These are phyloP conservation scores for Parnassius glacialis DNA, from an alignment of 2,888 invertebrate species.

Conservation along the genomic window DNA sequence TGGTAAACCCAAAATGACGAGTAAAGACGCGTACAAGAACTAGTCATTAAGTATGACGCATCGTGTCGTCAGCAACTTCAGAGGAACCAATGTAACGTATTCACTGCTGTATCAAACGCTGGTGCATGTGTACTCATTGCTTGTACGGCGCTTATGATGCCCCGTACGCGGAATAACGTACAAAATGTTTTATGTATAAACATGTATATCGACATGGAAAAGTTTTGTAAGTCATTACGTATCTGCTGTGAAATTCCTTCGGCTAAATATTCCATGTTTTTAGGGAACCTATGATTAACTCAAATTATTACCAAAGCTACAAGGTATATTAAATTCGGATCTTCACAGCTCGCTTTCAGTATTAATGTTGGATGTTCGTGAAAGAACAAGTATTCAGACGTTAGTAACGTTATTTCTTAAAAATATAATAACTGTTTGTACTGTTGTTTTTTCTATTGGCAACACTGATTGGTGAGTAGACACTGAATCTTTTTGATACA, in stretches of 20 bases:
- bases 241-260: constrained; percentile 24
- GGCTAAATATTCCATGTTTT: constrained; percentile 24
- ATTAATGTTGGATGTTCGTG: constrained; percentile 4
- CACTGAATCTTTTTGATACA: neutral
- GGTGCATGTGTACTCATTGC: constrained; percentile 16
- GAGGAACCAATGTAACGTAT: neutral
- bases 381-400: constrained; percentile 2
- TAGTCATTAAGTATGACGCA: constrained; percentile 23
- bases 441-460: too few relatives aligned
- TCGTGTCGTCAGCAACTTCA: constrained; percentile 16
- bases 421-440: neutral
- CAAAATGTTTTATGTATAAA: constrained; percentile 8
- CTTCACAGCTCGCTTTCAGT: constrained; percentile 11
- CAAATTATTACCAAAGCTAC: constrained; percentile 9
- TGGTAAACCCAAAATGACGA: constrained; percentile 2
- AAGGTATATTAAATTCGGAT: constrained; percentile 18
- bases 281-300: constrained; percentile 11
- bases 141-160: constrained; percentile 1
- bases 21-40: neutral
- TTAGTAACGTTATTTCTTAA: neutral
- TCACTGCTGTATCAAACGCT: constrained; percentile 16
- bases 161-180: constrained; percentile 4
- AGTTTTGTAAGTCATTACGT: constrained; percentile 15
- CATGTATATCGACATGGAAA: constrained; percentile 17
- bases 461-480: too few relatives aligned